phyloP scores from a whole-genome alignment of 1,140 invertebrate species.

The Trichoplusia ni region DNA sequence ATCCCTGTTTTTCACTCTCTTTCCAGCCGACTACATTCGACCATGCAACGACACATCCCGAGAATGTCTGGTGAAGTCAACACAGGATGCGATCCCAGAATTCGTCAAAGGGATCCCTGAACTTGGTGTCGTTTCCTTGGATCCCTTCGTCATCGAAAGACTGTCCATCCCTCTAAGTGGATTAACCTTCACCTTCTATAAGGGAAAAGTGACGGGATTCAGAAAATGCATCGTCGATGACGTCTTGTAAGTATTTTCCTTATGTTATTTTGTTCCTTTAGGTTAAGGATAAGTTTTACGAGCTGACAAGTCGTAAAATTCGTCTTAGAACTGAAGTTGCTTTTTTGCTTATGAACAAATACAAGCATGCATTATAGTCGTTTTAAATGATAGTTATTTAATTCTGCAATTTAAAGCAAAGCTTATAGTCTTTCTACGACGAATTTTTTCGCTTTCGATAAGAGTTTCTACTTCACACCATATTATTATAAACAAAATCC shows the following conservation, averaged over 20 bases:
- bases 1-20: no score
- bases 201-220: slow-evolving; percentile 70
- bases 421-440: no score
- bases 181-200: slow-evolving; percentile 64
- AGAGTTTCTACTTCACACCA: no score
- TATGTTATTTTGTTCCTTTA: not conserved
- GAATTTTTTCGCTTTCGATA: no score
- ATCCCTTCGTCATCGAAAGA: slow-evolving; percentile 69
- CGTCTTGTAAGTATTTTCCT: slow-evolving; percentile 59
- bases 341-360: no score
- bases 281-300: not conserved
- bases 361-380: no score
- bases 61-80: slow-evolving; percentile 61
- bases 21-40: slow-evolving; percentile 70
- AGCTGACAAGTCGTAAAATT: no score
- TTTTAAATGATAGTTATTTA: no score
- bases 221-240: slow-evolving; percentile 68
- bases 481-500: no score
- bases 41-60: slow-evolving; percentile 62
- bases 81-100: slow-evolving; percentile 65
- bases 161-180: slow-evolving; percentile 61
- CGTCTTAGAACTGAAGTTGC: no score
- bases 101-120: slow-evolving; percentile 67
- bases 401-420: no score
- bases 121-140: slow-evolving; percentile 53